Conservation (phyloP, 2,888 invertebrate species). For the Spatulosminthurus flaviceps region DNA sequence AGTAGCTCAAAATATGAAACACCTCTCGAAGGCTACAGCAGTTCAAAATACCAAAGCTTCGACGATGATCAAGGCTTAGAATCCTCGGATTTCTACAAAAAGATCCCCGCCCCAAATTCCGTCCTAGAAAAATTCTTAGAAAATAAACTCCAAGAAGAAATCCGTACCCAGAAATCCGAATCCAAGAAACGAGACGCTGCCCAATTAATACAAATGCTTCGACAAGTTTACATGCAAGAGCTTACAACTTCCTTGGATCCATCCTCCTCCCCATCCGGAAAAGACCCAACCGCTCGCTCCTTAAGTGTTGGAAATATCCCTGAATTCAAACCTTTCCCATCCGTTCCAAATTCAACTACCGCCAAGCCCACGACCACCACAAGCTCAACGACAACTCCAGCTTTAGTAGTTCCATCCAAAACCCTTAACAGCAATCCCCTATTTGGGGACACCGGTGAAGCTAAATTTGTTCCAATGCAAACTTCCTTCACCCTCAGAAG, state of each 20-base stretch:
- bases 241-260: conserved; percentile 25
- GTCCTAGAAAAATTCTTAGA: conserved; percentile 44
- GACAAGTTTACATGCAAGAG: conserved; percentile 45
- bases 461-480: conserved; percentile 8
- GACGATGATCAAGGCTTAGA: conserved; percentile 12
- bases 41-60: neutral
- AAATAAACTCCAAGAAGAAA: conserved; percentile 38
- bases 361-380: neutral
- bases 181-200: conserved; percentile 39
- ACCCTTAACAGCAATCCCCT: neutral
- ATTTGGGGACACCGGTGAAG: too few relatives aligned
- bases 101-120: conserved; percentile 39
- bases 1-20: too few relatives aligned
- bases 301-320: neutral
- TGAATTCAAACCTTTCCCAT: conserved; percentile 38
- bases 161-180: conserved; percentile 31
- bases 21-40: too few relatives aligned
- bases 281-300: neutral
- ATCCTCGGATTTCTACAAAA: conserved; percentile 21
- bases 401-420: neutral
- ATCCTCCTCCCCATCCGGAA: too few relatives aligned
- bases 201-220: conserved; percentile 38
- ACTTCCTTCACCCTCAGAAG: neutral
- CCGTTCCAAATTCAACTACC: conserved; percentile 41
- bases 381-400: neutral